These are phyloP conservation scores for Calyptommatus sinebrachiatus DNA, from an alignment of 2,113 vertebrate species.

Conservation along the genomic window DNA sequence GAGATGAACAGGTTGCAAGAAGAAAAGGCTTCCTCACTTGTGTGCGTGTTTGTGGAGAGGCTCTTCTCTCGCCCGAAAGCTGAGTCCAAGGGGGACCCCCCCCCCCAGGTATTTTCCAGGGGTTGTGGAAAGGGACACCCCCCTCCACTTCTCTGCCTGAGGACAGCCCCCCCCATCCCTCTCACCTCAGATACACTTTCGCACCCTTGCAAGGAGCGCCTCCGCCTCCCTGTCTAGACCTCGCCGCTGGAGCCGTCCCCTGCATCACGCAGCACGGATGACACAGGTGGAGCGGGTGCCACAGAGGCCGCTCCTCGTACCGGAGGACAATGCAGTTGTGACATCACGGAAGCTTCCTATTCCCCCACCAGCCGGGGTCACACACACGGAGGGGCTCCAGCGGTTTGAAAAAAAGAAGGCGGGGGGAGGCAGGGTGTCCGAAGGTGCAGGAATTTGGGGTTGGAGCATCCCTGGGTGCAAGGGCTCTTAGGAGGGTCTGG, in stretches of 20 bases:
- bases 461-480: conserved; percentile 36
- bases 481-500: conserved; percentile 43
- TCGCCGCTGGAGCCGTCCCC: conserved; percentile 4
- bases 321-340: conserved; percentile 33
- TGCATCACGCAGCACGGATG: background rate
- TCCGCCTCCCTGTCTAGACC: conserved; percentile 30
- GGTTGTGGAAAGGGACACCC: fast-evolving
- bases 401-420: conserved; percentile 1
- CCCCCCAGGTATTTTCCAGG: background rate
- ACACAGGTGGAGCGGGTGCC: background rate
- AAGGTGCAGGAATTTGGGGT: background rate
- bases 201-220: background rate
- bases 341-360: conserved; percentile 61
- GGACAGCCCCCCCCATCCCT: conserved; percentile 36
- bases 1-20: conserved; percentile 36
- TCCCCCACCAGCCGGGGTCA: conserved; percentile 39
- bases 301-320: conserved; percentile 48
- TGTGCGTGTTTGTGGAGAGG: background rate
- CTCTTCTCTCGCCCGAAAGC: conserved; percentile 3
- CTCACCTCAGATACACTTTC: conserved; percentile 22
- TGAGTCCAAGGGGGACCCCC: background rate
- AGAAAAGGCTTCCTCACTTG: conserved; percentile 7
- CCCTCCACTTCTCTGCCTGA: background rate
- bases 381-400: background rate
- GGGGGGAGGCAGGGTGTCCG: background rate